Percentiles rank a stretch among this genome's conserved stretches.
These are phyloP conservation scores for Sinopyrophorus schimmeli DNA, from an alignment of 2,888 invertebrate species.

Conservation along the genomic window DNA sequence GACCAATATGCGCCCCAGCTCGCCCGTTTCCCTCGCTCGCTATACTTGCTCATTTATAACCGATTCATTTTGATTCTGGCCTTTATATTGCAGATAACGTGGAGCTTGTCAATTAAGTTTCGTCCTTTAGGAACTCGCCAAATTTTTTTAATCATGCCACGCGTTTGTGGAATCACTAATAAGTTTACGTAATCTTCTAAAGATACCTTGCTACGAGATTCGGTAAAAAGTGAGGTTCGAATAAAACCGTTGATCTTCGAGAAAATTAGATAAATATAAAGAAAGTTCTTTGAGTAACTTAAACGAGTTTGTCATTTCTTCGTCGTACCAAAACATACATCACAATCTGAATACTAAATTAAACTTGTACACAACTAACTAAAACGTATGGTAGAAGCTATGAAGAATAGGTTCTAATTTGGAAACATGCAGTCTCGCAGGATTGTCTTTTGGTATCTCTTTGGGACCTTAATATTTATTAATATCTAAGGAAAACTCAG, in stretches of 20 bases:
- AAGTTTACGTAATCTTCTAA: no score
- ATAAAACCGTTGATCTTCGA: no score
- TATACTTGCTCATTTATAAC: slow-evolving; percentile 45
- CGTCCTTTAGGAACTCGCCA: slow-evolving; percentile 24
- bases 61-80: slow-evolving; percentile 43
- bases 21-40: slow-evolving; percentile 36
- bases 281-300: no score
- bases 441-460: not conserved
- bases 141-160: slow-evolving; percentile 23
- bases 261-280: no score
- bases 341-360: no score
- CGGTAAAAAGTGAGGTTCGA: no score
- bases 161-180: slow-evolving; percentile 18
- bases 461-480: slow-evolving; percentile 14
- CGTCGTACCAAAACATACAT: no score
- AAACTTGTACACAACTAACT: not conserved
- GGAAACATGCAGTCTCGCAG: not conserved
- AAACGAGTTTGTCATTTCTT: no score
- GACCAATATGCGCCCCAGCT: slow-evolving; percentile 53
- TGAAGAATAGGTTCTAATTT: slow-evolving; percentile 7
- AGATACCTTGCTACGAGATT: no score
- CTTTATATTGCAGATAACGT: slow-evolving; percentile 32
- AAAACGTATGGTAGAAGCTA: not conserved
- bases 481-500: slow-evolving; percentile 7
- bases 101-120: slow-evolving; percentile 29